phyloP scores from a whole-genome alignment of 1,140 invertebrate genomes.

The Nasonia longicornis region DNA sequence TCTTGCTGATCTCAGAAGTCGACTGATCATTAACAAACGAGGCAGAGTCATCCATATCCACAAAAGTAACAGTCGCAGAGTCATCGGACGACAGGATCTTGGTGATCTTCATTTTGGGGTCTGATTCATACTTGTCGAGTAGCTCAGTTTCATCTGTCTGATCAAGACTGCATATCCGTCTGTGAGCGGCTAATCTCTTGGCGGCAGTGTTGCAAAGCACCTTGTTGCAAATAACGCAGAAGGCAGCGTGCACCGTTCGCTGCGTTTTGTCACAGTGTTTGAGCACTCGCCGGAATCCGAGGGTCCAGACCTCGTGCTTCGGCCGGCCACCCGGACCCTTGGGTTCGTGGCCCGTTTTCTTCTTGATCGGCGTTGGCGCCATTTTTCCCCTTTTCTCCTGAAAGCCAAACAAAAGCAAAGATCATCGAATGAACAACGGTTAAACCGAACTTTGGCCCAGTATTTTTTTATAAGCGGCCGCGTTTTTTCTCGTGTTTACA shows the following conservation, averaged over 20 bases:
- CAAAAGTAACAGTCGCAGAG: slow-evolving; percentile 36
- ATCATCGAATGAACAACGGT: not conserved
- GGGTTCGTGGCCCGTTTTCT: not conserved
- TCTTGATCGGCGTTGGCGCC: slow-evolving; percentile 31
- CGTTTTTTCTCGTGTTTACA: not conserved
- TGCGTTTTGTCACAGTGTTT: slow-evolving; percentile 44
- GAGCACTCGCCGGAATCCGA: slow-evolving; percentile 39
- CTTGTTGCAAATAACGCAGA: slow-evolving; percentile 38
- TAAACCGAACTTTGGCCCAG: too few relatives aligned
- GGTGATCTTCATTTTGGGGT: slow-evolving; percentile 11
- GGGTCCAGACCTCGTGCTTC: slow-evolving; percentile 42
- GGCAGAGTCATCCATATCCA: slow-evolving; percentile 32
- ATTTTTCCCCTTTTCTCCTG: slow-evolving; percentile 15
- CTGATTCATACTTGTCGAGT: slow-evolving; percentile 3
- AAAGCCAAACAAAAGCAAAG: not conserved
- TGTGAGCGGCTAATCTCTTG: slow-evolving; percentile 33
- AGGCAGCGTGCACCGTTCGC: slow-evolving; percentile 38
- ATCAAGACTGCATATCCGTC: slow-evolving; percentile 33
- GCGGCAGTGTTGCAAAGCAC: slow-evolving; percentile 43
- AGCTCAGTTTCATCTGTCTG: slow-evolving; percentile 13
- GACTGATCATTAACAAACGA: slow-evolving; percentile 17
- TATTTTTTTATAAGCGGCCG: not conserved
- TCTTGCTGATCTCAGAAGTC: slow-evolving; percentile 15
- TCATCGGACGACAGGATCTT: slow-evolving; percentile 31
- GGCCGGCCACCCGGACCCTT: slow-evolving; percentile 40